A percentile compares a stretch with the other conserved stretches of the same genome.
Conservation (phyloP, 2,113 vertebrate species). For the Corythaixoides concolor region DNA sequence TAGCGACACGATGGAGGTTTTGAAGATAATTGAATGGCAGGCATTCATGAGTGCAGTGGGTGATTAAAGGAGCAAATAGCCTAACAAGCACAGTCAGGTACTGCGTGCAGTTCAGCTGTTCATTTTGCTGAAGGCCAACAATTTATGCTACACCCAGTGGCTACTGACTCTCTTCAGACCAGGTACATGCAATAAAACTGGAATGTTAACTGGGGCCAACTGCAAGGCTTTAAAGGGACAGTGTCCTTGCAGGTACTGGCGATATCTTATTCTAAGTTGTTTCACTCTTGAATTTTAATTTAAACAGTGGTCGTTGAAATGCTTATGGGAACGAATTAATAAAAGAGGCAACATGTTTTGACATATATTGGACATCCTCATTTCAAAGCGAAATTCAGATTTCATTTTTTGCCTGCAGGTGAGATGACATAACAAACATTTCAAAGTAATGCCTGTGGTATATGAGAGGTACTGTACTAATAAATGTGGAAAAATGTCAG, state of each 20-base stretch:
- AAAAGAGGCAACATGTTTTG: slow-evolving; percentile 13
- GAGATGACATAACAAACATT: background rate
- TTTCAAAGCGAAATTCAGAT: background rate
- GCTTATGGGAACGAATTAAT: slow-evolving; percentile 10
- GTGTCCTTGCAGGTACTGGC: slow-evolving; percentile 11
- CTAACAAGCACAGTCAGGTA: slow-evolving; percentile 75
- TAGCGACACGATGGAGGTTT: slow-evolving; percentile 35
- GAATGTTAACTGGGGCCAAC: slow-evolving; percentile 75
- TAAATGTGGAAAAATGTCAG: background rate
- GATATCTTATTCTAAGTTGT: background rate
- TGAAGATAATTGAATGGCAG: slow-evolving; percentile 58
- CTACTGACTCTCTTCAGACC: slow-evolving; percentile 55
- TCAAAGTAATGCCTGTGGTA: background rate
- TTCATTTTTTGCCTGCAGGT: background rate
- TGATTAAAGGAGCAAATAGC: slow-evolving; percentile 65
- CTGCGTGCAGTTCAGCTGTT: slow-evolving; percentile 64
- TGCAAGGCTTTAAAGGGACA: slow-evolving; percentile 66
- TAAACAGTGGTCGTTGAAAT: background rate
- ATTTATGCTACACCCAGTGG: slow-evolving; percentile 72
- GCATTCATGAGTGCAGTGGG: background rate
- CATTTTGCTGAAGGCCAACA: slow-evolving; percentile 78
- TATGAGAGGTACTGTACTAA: background rate
- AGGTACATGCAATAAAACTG: slow-evolving; percentile 69
- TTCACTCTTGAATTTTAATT: slow-evolving; percentile 27
- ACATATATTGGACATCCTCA: background rate